Evolutionary conservation across 2,113 vertebrate genomes (phyloP), one percentile per base, ranked within the genome.

Genomic region (Neodon shergylaensis): DNA sequence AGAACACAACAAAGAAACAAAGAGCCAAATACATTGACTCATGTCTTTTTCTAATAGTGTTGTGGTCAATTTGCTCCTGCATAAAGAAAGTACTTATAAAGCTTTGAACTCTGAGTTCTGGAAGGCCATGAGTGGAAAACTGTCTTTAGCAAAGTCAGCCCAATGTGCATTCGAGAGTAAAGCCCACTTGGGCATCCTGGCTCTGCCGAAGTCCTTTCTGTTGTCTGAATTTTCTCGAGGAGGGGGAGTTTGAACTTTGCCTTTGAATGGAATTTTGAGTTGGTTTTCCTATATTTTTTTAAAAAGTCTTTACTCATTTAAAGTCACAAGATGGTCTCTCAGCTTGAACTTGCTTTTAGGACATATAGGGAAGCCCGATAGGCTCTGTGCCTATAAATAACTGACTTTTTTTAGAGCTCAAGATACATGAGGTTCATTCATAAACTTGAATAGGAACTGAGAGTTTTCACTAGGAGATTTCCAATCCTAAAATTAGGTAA

Each of bases 41-140:
- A 98, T 52, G 96, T 97, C 98, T 98, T 98, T 98, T 98, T 98
- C 98, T 98, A 98, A 97, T 94, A 98, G 97, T 96, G 97, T 96
- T 98, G 97, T 98, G 98, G 98, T 97, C 98, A 98, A 96, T 98
- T 98, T 98, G 98, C 97, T 98, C 95, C 98, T 97, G 97, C 98
- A 98, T 98, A 98, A 98, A 96, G 92, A 93, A 88, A 97, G 97
- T 96, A 97, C 96, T 98, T 98, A 95, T 98, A 97, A 92, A 98
- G 98, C 98, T 99, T 98, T 98, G 98, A 99, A 98, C 98, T 98
- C 97, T 14, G 74, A 92, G 88, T 98, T 98, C 98, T 98, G 98
- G 98, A 98, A 98, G 98, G 96, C 96, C 90, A 97, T 97, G 91
- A 97, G 97, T 26, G 97, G 98, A 98, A 98, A 98, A 98, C 98